Percentiles rank a stretch among this genome's conserved stretches.
These are phyloP conservation scores for Anseranas semipalmata DNA, from an alignment of 2,113 vertebrate genomes.

Conservation along the genomic window DNA sequence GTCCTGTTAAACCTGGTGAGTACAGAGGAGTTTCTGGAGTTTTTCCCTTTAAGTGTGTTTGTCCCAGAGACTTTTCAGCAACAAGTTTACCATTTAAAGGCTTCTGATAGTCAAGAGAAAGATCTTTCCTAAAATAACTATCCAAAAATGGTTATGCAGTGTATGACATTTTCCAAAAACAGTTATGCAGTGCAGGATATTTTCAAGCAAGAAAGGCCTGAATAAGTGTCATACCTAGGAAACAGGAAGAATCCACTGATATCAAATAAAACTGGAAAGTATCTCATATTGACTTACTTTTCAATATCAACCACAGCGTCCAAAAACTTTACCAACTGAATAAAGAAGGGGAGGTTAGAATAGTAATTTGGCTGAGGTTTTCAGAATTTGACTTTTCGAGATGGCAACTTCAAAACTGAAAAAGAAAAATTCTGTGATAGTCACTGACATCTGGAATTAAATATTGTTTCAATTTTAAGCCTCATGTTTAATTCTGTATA, in stretches of 20 bases:
- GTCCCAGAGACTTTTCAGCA: constrained; percentile 8
- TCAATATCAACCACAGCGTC: not conserved
- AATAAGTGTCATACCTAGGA: constrained; percentile 17
- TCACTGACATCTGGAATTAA: not conserved
- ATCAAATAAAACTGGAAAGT: not conserved
- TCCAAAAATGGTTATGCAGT: constrained; percentile 24
- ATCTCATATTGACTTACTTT: not conserved
- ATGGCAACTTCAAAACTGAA: not conserved
- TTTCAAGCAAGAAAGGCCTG: constrained; percentile 5
- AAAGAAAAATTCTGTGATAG: not conserved
- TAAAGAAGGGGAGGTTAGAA: not conserved
- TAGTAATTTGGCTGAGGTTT: not conserved
- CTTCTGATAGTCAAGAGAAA: constrained; percentile 15
- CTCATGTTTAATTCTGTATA: not conserved
- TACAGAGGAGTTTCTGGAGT: not conserved
- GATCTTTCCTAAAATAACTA: constrained; percentile 59
- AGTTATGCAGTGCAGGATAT: not conserved
- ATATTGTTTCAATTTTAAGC: not conserved
- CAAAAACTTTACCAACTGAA: not conserved
- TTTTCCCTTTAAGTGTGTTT: not conserved
- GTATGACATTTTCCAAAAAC: constrained; percentile 42
- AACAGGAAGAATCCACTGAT: not conserved
- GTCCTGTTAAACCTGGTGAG: not conserved
- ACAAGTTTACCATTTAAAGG: constrained; percentile 53
- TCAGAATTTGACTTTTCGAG: not conserved